Evolutionary conservation across 2,797 vertebrate species (phyloP).

Genomic region (Epinephelus awoara): DNA sequence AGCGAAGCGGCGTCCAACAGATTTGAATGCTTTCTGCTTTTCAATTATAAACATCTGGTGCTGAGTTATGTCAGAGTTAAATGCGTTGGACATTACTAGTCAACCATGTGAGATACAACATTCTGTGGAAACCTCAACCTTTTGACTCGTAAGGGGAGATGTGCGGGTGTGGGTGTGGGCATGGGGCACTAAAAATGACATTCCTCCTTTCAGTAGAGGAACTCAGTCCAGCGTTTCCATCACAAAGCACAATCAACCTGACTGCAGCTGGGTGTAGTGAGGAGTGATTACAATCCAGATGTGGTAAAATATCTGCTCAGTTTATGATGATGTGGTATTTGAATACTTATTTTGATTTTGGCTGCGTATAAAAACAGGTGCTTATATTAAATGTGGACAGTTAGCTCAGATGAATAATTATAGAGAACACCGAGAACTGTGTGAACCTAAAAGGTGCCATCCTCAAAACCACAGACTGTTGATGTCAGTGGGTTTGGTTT

Average conservation of each 20-base stretch:
- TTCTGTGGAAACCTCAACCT: slow-evolving; percentile 76
- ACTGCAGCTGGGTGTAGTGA: slow-evolving; percentile 48
- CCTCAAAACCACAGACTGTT: slow-evolving; percentile 18
- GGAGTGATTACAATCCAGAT: slow-evolving; percentile 49
- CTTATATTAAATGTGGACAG: slow-evolving; percentile 14
- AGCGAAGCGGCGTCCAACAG: slow-evolving; percentile 68
- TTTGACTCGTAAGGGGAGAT: slow-evolving; percentile 66
- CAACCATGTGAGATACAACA: slow-evolving; percentile 79
- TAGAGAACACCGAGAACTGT: background rate
- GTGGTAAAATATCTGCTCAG: slow-evolving; percentile 36
- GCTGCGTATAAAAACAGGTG: slow-evolving; percentile 18
- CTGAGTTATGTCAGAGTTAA: slow-evolving; percentile 85
- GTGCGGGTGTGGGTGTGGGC: slow-evolving; percentile 61
- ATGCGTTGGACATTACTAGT: slow-evolving; percentile 79
- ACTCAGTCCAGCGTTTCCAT: slow-evolving; percentile 63
- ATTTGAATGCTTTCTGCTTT: slow-evolving; percentile 76
- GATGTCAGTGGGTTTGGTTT: slow-evolving; percentile 35
- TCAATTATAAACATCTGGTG: slow-evolving; percentile 84
- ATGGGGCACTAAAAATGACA: slow-evolving; percentile 57
- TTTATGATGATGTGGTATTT: slow-evolving; percentile 41
- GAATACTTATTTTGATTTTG: slow-evolving; percentile 17
- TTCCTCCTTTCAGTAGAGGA: slow-evolving; percentile 50
- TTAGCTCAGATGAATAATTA: background rate
- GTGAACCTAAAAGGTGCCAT: slow-evolving; percentile 18
- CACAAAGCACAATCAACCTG: slow-evolving; percentile 62